phyloP scores from a whole-genome alignment of 2,113 vertebrate genomes.

The Octodon degus region DNA sequence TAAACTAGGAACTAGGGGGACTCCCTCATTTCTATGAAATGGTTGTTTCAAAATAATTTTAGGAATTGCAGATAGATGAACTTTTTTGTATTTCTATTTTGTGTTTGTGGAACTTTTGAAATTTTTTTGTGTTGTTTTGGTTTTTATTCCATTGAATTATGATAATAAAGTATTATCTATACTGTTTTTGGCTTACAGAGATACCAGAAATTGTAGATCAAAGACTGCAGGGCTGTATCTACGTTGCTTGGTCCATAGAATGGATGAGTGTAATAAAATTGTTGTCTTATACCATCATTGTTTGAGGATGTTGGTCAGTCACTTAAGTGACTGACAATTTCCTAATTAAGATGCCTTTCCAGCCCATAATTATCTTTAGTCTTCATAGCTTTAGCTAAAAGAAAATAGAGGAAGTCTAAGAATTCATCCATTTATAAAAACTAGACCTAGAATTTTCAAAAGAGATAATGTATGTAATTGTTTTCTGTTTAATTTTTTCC shows the following conservation, averaged over 20 bases:
- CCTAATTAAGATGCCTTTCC: conserved; percentile 28
- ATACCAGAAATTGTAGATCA: neutral
- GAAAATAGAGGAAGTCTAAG: neutral
- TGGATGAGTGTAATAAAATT: neutral
- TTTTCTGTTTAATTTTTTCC: conserved; percentile 1
- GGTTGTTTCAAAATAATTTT: neutral
- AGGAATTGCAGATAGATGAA: neutral
- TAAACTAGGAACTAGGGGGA: neutral
- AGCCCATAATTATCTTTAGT: neutral
- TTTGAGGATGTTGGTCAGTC: neutral
- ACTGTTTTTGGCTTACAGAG: neutral
- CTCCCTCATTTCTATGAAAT: neutral
- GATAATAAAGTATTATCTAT: neutral
- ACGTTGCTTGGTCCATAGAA: neutral
- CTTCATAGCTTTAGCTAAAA: neutral
- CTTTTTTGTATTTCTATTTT: neutral
- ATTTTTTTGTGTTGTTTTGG: neutral
- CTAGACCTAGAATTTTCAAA: conserved; percentile 14
- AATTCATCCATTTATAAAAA: neutral
- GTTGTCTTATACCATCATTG: neutral
- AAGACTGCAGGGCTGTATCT: neutral
- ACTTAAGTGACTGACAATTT: neutral
- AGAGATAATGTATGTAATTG: neutral
- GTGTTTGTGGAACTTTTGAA: neutral
- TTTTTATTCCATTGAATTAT: neutral